phyloP scores from a whole-genome alignment of 2,888 invertebrate species.

The Latrodectus elegans region DNA sequence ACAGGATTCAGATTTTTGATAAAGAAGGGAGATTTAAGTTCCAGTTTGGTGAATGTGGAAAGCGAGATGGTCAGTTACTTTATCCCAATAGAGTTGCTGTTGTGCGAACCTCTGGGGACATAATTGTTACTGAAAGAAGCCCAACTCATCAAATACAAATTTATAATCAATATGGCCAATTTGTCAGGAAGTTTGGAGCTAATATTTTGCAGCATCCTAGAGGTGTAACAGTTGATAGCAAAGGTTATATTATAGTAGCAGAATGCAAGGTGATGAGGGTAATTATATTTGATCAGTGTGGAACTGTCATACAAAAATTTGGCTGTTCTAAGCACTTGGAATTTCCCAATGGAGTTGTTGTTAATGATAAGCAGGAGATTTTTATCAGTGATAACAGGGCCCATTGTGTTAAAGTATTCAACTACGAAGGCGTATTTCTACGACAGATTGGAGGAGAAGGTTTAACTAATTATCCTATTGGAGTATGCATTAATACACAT shows the following conservation, averaged over 20 bases:
- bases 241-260: conserved; percentile 98
- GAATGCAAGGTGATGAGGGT: conserved; percentile 99
- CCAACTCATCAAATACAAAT: conserved; percentile 99
- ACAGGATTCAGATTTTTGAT: conserved; percentile 99
- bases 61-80: conserved; percentile 94
- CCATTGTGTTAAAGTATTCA: conserved; percentile 99
- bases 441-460: conserved; percentile 99
- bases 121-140: conserved; percentile 95
- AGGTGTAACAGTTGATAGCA: conserved; percentile 99
- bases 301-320: conserved; percentile 97
- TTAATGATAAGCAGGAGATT: conserved; percentile 99
- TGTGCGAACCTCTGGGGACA: conserved; percentile 98
- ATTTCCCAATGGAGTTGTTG: conserved; percentile 99
- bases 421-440: conserved; percentile 95
- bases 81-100: conserved; percentile 99
- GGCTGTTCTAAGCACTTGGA: conserved; percentile 98
- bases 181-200: conserved; percentile 98
- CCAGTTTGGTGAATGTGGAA: conserved; percentile 98
- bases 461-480: conserved; percentile 99
- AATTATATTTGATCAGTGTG: conserved; percentile 98
- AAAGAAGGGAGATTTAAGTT: conserved; percentile 99
- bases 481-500: conserved; percentile 96
- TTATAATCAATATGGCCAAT: conserved; percentile 99
- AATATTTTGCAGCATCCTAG: conserved; percentile 99
- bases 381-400: conserved; percentile 99